These are phyloP conservation scores for Choloepus hoffmanni DNA, from an alignment of 2,113 vertebrate species.

Conservation along the genomic window DNA sequence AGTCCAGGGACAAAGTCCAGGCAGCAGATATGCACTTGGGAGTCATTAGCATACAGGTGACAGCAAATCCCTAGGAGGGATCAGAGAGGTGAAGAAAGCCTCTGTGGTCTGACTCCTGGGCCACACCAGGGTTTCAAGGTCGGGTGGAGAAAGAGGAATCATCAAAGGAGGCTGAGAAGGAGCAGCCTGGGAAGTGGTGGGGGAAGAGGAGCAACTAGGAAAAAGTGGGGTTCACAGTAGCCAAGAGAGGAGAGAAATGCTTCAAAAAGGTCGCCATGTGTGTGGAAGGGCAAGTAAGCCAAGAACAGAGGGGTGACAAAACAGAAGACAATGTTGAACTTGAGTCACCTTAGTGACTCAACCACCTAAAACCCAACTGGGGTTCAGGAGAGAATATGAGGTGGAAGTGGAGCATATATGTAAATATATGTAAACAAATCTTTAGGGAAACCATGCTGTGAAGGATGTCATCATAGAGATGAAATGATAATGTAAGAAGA, in stretches of 20 bases:
- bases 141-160: neutral
- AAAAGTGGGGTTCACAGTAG: neutral
- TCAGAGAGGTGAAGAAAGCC: neutral
- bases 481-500: neutral
- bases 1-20: neutral
- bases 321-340: neutral
- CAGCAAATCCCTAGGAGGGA: neutral
- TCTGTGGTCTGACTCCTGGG: neutral
- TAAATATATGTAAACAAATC: neutral
- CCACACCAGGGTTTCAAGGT: neutral
- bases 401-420: accelerated
- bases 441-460: neutral
- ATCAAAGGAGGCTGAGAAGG: neutral
- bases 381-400: neutral
- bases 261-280: neutral
- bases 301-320: neutral
- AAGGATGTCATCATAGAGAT: no score
- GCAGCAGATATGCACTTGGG: neutral
- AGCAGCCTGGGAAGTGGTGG: neutral
- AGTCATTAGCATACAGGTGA: neutral
- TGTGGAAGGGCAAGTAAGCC: neutral
- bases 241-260: neutral
- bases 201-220: neutral
- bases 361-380: neutral
- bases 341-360: neutral